Conservation (phyloP, 2,113 vertebrate genomes). For the Monopterus albus region DNA sequence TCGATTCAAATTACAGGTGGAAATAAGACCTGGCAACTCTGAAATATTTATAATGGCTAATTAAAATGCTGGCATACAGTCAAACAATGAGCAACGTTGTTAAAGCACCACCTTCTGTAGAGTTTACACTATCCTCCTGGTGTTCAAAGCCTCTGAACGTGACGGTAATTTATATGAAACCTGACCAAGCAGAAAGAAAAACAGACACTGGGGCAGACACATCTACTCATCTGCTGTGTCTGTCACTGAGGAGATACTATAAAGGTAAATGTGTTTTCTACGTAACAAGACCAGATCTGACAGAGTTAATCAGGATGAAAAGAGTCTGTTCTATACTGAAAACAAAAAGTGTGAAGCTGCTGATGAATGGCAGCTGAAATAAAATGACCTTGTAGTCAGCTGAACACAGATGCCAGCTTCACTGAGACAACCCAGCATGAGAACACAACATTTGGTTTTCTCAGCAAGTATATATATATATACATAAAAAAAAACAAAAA, state of each 20-base stretch:
- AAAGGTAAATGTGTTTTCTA: slow-evolving; percentile 1
- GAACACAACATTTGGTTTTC: neutral
- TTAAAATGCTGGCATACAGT: slow-evolving; percentile 50
- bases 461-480: slow-evolving; percentile 4
- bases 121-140: neutral
- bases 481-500: too few species aligned
- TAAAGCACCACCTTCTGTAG: slow-evolving; percentile 5
- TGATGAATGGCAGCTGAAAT: slow-evolving; percentile 8
- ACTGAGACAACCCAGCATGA: neutral
- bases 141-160: neutral
- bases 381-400: slow-evolving; percentile 4
- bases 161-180: neutral
- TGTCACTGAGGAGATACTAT: neutral
- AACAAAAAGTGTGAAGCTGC: slow-evolving; percentile 48
- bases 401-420: slow-evolving; percentile 1
- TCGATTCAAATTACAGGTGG: slow-evolving; percentile 38
- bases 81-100: slow-evolving; percentile 15
- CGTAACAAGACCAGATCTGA: slow-evolving; percentile 13
- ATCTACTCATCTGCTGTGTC: neutral
- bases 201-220: neutral
- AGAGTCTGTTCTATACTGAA: slow-evolving; percentile 33
- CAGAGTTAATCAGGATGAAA: slow-evolving; percentile 22
- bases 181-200: neutral
- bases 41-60: slow-evolving; percentile 75
- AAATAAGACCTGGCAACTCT: slow-evolving; percentile 54